Base-by-base conservation (phyloP, 1,140 invertebrate species). In the Brachionus paranguensis region DNA sequence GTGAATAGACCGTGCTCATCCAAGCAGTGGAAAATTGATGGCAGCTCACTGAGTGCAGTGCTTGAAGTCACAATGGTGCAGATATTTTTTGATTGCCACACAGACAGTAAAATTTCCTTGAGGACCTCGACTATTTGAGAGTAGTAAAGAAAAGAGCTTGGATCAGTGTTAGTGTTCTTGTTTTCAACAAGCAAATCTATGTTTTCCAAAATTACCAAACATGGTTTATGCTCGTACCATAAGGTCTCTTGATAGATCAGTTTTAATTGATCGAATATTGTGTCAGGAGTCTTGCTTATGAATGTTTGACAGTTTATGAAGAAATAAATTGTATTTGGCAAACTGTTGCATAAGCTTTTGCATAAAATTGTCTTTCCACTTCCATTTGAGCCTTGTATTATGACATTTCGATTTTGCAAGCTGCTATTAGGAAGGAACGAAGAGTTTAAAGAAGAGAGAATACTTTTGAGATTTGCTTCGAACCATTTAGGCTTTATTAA, bases 141-240 rank as follows among this genome's bases (percentile, higher is more conserved):
- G 50, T 81, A 68, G n/a, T 81, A 81, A 0, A 81, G 17, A 24
- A 81, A 43, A 41, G 60, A 45, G 60, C 50, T 60, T 10, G 78
- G 78, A 68, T 81, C 78, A 24, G 60, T 41, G 7, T 14, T 68
- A 10, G 0, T 17, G 24, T 24, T 60, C 37, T 68, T 45, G 27
- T 68, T 81, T 33, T 81, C 78, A 47, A 81, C 60, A 24, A 81
- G 55, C n/a, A 81, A 68, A 68, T 81, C 78, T 12, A 81, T 60
- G 60, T 81, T 68, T 24, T 81, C 78, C 20, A 81, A 45, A 29
- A 76, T 50, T n/a, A 81, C 33, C 50, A 81, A 37, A 68, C 29
- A 37, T 8, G 53, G 33, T 2, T 17, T 41, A 8, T 24, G 20
- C 8, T 43, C 37, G 24, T 68, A 64, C 47, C 47, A 81, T 17